Percentiles rank a stretch among this genome's conserved stretches.
phyloP scores from a whole-genome alignment of 2,888 invertebrate species.

The Galerucella nymphaeae region DNA sequence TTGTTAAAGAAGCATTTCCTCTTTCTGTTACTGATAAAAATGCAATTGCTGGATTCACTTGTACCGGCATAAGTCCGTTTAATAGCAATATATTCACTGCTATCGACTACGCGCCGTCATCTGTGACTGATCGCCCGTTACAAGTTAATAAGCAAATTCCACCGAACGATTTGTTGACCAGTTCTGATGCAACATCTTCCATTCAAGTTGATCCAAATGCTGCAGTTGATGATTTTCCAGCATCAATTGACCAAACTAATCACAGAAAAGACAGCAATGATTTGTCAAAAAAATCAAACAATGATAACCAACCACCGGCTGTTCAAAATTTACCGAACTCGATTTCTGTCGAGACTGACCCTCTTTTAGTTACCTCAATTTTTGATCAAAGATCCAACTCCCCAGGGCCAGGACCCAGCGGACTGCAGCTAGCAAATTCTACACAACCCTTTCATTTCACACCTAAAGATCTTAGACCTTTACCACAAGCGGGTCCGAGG shows the following conservation, averaged over 20 bases:
- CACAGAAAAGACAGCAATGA: no score
- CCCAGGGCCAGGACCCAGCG: background rate
- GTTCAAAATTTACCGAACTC: no score
- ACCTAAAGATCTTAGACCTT: background rate
- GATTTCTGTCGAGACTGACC: no score
- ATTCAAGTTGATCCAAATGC: no score
- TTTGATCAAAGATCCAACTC: background rate
- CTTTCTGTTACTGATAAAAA: conserved; percentile 12
- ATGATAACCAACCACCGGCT: no score
- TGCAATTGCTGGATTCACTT: no score
- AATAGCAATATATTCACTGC: background rate
- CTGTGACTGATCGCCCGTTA: background rate
- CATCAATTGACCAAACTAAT: no score
- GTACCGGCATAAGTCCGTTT: conserved; percentile 11
- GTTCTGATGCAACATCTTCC: background rate
- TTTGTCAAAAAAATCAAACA: background rate
- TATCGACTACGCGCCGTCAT: background rate
- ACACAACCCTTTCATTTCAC: background rate
- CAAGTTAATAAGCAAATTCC: background rate
- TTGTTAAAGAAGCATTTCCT: conserved; percentile 20
- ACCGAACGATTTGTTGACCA: background rate
- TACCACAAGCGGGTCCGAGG: background rate
- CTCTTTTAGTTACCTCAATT: no score
- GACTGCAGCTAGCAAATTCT: background rate
- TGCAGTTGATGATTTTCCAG: no score